These are phyloP conservation scores for Iselma pallidipennis DNA, from an alignment of 2,888 invertebrate species.

Conservation along the genomic window DNA sequence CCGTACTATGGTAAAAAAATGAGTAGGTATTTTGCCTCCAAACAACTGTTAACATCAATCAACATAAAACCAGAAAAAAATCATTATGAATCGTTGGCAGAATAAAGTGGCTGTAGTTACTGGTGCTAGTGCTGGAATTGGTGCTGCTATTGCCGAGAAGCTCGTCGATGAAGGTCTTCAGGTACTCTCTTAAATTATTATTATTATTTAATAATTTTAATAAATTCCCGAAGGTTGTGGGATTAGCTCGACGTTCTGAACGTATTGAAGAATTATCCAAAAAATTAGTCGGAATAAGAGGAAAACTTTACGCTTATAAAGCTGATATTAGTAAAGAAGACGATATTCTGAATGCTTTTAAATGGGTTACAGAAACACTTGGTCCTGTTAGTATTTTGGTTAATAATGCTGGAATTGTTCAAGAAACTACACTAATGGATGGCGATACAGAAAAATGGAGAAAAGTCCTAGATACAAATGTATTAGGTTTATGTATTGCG, in stretches of 20 bases:
- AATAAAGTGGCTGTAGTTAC: neutral
- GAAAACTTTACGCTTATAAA: slow-evolving; percentile 25
- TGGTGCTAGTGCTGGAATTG: neutral
- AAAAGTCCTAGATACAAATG: slow-evolving; percentile 20
- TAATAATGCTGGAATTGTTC: too few species aligned
- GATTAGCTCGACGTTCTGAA: slow-evolving; percentile 26
- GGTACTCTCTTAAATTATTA: too few species aligned
- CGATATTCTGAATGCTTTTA: too few species aligned
- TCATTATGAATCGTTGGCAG: neutral
- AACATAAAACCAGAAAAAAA: too few species aligned
- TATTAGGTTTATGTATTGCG: too few species aligned
- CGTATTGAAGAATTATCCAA: slow-evolving; percentile 24
- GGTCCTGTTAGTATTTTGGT: too few species aligned
- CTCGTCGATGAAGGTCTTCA: neutral
- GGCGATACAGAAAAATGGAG: slow-evolving; percentile 19
- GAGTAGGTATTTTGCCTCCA: too few species aligned
- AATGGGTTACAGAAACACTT: too few species aligned
- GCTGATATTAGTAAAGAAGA: slow-evolving; percentile 29
- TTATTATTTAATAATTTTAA: too few species aligned
- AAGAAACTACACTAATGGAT: slow-evolving; percentile 11
- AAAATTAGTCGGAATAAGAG: slow-evolving; percentile 17
- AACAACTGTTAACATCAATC: too few species aligned
- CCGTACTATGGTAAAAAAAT: too few species aligned
- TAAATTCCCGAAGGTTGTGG: slow-evolving; percentile 26
- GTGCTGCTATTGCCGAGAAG: neutral